A percentile compares a stretch with the other conserved stretches of the same genome.
Conservation (phyloP, 1,140 invertebrate genomes). For the Drosophila bipectinata region DNA sequence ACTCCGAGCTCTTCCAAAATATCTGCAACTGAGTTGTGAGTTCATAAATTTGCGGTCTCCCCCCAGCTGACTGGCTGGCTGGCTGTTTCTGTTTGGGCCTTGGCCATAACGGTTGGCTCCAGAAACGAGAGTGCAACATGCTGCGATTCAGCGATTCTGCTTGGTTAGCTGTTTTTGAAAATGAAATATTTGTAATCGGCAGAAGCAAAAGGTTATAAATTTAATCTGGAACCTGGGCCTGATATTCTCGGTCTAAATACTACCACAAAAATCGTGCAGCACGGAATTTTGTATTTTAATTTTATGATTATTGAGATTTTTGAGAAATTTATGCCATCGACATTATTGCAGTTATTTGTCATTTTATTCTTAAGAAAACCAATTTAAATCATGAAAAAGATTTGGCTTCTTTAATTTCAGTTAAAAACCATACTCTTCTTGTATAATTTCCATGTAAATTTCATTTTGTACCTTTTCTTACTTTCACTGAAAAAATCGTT, state of each 20-base stretch:
- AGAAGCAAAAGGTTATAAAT: conserved; percentile 30
- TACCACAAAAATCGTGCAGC: conserved; percentile 16
- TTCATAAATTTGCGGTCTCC: conserved; percentile 35
- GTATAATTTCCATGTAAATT: conserved; percentile 28
- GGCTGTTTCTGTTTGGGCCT: conserved; percentile 15
- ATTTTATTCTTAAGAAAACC: neutral
- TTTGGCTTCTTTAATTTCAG: no score
- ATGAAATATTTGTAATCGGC: conserved; percentile 38
- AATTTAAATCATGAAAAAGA: neutral
- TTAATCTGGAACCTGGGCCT: neutral
- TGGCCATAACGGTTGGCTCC: conserved; percentile 25
- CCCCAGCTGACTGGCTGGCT: neutral
- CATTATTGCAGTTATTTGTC: neutral
- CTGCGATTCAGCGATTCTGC: conserved; percentile 24
- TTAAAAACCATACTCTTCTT: no score
- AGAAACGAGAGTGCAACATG: conserved; percentile 26
- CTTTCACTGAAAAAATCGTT: conserved; percentile 14
- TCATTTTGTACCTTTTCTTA: conserved; percentile 26
- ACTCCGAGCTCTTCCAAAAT: neutral
- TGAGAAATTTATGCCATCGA: conserved; percentile 1
- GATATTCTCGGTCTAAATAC: conserved; percentile 11
- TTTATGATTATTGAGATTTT: conserved; percentile 19
- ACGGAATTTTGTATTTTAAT: conserved; percentile 4
- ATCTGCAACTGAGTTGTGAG: conserved; percentile 33
- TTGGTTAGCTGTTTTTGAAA: conserved; percentile 21